Conservation (phyloP, 2,888 invertebrate genomes). For the Acrocera orbiculus region DNA sequence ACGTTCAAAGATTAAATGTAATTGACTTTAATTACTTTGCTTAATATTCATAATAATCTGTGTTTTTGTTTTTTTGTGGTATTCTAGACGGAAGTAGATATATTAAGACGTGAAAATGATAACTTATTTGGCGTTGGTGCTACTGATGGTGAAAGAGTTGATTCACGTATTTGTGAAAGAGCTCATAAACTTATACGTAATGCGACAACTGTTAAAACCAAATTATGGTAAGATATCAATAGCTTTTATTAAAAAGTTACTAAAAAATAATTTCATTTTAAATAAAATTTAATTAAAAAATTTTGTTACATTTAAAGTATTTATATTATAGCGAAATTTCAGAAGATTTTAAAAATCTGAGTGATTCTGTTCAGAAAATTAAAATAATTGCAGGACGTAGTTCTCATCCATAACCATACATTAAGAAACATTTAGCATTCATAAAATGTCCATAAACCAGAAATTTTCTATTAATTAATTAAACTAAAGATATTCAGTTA, state of each 20-base stretch:
- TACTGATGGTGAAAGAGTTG: conserved; percentile 26
- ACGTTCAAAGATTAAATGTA: conserved; percentile 53
- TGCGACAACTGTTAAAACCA: conserved; percentile 45
- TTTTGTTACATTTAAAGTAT: conserved; percentile 4
- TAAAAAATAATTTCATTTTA: no score
- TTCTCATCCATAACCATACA: no score
- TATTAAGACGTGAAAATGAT: conserved; percentile 36
- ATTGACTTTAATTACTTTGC: background rate
- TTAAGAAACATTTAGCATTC: conserved; percentile 13
- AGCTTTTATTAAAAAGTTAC: no score
- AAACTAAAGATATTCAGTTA: no score
- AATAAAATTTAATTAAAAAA: no score
- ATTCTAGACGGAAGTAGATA: conserved; percentile 33
- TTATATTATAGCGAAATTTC: conserved; percentile 42
- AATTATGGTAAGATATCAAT: no score
- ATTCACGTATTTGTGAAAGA: conserved; percentile 34
- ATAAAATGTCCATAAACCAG: no score
- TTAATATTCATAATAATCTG: background rate
- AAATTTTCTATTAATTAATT: no score
- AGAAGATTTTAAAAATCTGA: conserved; percentile 46
- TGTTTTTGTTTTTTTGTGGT: conserved; percentile 2
- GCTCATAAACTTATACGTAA: conserved; percentile 43
- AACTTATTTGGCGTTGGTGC: conserved; percentile 34
- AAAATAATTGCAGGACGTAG: conserved; percentile 41
- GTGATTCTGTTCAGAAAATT: conserved; percentile 43